phyloP scores from a whole-genome alignment of 1,140 invertebrate genomes.

The Choristoneura fumiferana region DNA sequence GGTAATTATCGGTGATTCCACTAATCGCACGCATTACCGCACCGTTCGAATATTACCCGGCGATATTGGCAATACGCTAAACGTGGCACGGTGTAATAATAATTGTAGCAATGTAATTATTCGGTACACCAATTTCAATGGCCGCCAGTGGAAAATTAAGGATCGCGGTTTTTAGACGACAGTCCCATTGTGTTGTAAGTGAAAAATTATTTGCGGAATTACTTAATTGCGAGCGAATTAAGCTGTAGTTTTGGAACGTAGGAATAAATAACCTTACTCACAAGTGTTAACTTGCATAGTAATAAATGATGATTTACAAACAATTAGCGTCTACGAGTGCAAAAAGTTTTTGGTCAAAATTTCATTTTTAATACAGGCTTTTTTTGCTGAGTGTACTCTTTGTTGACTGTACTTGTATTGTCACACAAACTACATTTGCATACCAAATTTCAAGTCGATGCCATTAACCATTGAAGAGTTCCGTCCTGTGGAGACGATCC shows the following conservation, averaged over 20 bases:
- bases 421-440: no score
- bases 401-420: no score
- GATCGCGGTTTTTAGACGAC: background rate
- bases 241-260: background rate
- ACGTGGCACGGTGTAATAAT: slow-evolving; percentile 11
- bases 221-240: background rate
- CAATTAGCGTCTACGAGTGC: no score
- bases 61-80: slow-evolving; percentile 1
- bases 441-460: no score
- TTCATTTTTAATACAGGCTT: no score
- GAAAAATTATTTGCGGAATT: background rate
- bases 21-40: slow-evolving; percentile 17
- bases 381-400: no score
- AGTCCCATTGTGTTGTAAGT: background rate
- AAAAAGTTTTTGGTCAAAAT: no score
- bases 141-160: background rate
- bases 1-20: slow-evolving; percentile 14
- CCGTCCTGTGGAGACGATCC: no score
- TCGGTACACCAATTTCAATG: slow-evolving; percentile 5
- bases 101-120: slow-evolving; percentile 17
- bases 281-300: no score
- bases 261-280: no score
- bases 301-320: no score
- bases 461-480: no score
- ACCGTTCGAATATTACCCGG: slow-evolving; percentile 1